phyloP scores from a whole-genome alignment of 1,140 invertebrate genomes.

The Ceratina australensis region DNA sequence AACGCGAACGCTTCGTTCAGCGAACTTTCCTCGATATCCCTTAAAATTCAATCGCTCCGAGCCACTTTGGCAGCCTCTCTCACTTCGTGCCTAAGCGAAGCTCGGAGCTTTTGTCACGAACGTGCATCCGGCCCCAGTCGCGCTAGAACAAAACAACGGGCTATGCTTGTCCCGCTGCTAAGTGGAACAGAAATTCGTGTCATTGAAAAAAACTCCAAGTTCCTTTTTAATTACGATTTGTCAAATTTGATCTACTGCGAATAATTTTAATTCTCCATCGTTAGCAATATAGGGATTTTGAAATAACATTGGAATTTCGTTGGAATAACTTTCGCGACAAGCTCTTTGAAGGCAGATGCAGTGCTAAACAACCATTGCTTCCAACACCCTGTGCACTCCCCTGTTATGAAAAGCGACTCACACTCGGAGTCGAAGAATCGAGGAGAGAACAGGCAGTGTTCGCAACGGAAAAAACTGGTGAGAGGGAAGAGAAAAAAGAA shows the following conservation, averaged over 20 bases:
- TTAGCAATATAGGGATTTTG: too few relatives aligned
- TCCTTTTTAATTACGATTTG: too few relatives aligned
- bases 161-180: not conserved
- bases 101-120: not conserved
- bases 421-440: not conserved
- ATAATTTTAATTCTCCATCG: too few relatives aligned
- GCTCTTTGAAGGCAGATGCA: too few relatives aligned
- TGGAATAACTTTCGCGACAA: too few relatives aligned
- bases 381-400: too few relatives aligned
- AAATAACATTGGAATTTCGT: too few relatives aligned
- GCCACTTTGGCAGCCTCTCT: not conserved
- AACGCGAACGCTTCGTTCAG: not conserved
- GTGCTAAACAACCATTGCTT: too few relatives aligned
- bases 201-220: not conserved
- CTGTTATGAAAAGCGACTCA: not conserved
- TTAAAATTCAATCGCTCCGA: not conserved
- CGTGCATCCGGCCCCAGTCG: not conserved
- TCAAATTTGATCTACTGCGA: too few relatives aligned
- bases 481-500: not conserved
- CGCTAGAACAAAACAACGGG: not conserved
- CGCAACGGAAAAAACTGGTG: not conserved
- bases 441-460: not conserved
- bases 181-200: not conserved
- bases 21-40: not conserved
- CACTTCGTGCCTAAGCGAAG: not conserved